Base-by-base conservation (phyloP, 2,888 invertebrate genomes). In the Seladonia tumulorum region DNA sequence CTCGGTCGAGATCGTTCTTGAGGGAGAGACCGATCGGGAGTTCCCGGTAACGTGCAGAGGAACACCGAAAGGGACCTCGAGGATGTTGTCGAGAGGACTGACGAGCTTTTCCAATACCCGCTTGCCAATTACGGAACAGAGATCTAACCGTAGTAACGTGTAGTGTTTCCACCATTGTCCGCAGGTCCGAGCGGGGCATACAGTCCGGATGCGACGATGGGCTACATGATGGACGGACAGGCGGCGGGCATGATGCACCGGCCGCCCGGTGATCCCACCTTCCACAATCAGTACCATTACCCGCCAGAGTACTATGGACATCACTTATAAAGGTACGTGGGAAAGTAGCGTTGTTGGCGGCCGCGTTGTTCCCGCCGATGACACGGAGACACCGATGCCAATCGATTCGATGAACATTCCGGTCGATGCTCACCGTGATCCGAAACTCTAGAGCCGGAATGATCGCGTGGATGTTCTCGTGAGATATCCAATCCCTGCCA, bases 211-310 rank as follows among this genome's bases (percentile, higher is more conserved):
- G 98, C 98, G 94, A 97, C 98, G 95, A 98, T 98, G 97, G 98
- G 99, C 95, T 98, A 99, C 96, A 99, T 99, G 98, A 99, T 99
- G 98, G 99, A 99, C 96, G 98, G 98, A 93, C 98, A 98, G 96
- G 97, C 97, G 94, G 98, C 98, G 96, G 94, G 94, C 90, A 98
- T 98, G 98, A 98, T 98, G 98, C 98, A 98, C 96, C 97, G 98
- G 96, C 98, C 98, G 94, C 98, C 98, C 92, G 97, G 98, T 93
- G 98, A 98, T 96, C 98, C 98, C 85, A 97, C 98, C 96, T 98
- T 98, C 97, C 98, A 98, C 96, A 98, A 98, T 96, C 98, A 98
- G 95, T 98, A 98, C 96, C 98, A 98, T 96, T 98, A 97, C 95
- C 97, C 98, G 93, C 98, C 98, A 93, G 98, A 98, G 96, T 98